Conservation (phyloP, 92 coral and sea anemone genomes). For the Phenganax subtilis region DNA sequence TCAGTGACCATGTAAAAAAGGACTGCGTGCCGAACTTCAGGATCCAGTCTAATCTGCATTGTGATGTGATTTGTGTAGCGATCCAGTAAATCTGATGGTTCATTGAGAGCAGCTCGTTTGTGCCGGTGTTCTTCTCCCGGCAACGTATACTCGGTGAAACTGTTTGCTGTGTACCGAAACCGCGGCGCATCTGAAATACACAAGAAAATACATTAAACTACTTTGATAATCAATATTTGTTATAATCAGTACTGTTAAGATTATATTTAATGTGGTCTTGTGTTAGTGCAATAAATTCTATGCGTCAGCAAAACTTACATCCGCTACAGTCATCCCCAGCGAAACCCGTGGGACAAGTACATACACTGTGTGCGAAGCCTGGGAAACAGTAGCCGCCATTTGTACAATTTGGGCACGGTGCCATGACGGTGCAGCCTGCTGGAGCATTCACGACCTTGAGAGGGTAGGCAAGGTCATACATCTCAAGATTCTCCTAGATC, state of each 20-base stretch:
- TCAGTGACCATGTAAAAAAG: constrained; percentile 17
- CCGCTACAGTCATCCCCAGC: constrained; percentile 61
- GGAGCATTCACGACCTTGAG: constrained; percentile 60
- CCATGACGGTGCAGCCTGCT: constrained; percentile 60
- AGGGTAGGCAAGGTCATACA: constrained; percentile 83
- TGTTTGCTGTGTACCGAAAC: constrained; percentile 58
- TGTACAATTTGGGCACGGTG: constrained; percentile 63
- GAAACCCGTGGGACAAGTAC: constrained; percentile 80
- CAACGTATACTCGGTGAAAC: constrained; percentile 68
- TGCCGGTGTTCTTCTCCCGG: constrained; percentile 63
- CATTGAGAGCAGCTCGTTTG: constrained; percentile 67
- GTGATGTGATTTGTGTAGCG: constrained; percentile 72
- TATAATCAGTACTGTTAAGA: too few relatives aligned
- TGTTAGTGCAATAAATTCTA: neutral
- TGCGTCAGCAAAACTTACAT: constrained; percentile 53
- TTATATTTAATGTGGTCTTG: too few relatives aligned
- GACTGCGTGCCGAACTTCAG: constrained; percentile 19
- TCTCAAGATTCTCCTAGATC: constrained; percentile 57
- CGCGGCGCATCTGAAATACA: constrained; percentile 26
- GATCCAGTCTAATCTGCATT: constrained; percentile 70
- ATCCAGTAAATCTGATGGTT: constrained; percentile 66
- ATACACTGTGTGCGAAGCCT: constrained; percentile 58
- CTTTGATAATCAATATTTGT: too few relatives aligned
- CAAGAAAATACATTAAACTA: too few relatives aligned
- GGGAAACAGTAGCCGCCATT: constrained; percentile 83